Conservation (phyloP, 1,140 invertebrate genomes). For the Trichonephila clavipes region DNA sequence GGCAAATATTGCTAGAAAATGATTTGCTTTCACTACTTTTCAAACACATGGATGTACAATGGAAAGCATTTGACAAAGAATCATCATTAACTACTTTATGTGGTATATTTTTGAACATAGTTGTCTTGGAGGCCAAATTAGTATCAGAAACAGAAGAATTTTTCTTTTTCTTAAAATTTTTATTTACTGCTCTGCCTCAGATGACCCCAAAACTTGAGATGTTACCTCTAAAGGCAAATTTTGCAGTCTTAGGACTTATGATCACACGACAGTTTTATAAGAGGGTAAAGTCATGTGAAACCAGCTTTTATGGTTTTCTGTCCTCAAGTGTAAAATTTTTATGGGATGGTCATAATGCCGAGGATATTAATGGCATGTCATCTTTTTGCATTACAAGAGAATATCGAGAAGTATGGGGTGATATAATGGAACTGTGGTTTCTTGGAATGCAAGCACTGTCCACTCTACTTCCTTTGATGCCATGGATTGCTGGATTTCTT, state of each 20-base stretch:
- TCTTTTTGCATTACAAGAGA: slow-evolving; percentile 89
- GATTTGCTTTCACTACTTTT: slow-evolving; percentile 79
- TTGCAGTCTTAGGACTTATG: slow-evolving; percentile 90
- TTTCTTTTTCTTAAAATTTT: slow-evolving; percentile 90
- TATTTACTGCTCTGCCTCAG: slow-evolving; percentile 92
- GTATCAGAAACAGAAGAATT: slow-evolving; percentile 89
- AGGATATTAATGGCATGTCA: slow-evolving; percentile 89
- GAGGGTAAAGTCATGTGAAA: slow-evolving; percentile 77
- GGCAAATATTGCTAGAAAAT: slow-evolving; percentile 89
- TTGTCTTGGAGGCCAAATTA: slow-evolving; percentile 90
- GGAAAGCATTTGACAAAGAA: slow-evolving; percentile 71
- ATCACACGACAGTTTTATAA: slow-evolving; percentile 91
- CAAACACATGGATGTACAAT: slow-evolving; percentile 78
- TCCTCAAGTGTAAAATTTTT: slow-evolving; percentile 87
- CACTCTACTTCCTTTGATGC: slow-evolving; percentile 88
- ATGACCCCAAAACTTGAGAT: slow-evolving; percentile 91
- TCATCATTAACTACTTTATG: slow-evolving; percentile 88
- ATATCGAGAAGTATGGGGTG: slow-evolving; percentile 93
- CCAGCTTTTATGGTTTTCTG: slow-evolving; percentile 76
- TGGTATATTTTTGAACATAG: slow-evolving; percentile 95
- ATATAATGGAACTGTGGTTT: slow-evolving; percentile 95
- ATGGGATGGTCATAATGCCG: slow-evolving; percentile 93
- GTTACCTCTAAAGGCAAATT: slow-evolving; percentile 90
- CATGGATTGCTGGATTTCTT: slow-evolving; percentile 94
- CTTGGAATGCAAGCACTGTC: slow-evolving; percentile 95